phyloP scores from a whole-genome alignment of 1,140 invertebrate species.

The Bradynema listronoti region DNA sequence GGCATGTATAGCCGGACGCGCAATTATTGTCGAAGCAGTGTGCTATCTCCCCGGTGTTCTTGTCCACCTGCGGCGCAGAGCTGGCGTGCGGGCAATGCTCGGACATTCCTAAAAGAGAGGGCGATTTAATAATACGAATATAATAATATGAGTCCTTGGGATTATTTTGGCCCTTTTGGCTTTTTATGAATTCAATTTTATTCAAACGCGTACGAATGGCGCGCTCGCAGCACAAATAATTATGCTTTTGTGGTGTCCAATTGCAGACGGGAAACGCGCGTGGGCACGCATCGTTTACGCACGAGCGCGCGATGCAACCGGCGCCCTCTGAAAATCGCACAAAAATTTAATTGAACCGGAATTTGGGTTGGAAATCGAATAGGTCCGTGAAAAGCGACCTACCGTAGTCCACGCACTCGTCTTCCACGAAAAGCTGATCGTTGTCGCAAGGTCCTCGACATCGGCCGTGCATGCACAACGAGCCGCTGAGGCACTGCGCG shows the following conservation, averaged over 20 bases:
- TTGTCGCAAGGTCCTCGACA: slow-evolving; percentile 38
- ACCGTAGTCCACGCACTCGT: slow-evolving; percentile 37
- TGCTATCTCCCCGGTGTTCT: slow-evolving; percentile 25
- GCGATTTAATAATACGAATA: neutral
- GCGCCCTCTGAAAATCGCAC: slow-evolving; percentile 31
- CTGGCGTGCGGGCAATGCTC: slow-evolving; percentile 30
- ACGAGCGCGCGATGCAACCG: slow-evolving; percentile 30
- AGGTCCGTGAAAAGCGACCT: neutral
- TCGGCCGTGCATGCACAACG: slow-evolving; percentile 30
- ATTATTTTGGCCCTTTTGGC: neutral
- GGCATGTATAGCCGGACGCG: slow-evolving; percentile 6
- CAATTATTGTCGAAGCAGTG: slow-evolving; percentile 23
- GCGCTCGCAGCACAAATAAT: slow-evolving; percentile 39
- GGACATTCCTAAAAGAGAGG: slow-evolving; percentile 9
- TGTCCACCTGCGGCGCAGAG: slow-evolving; percentile 35
- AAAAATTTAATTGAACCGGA: slow-evolving; percentile 1
- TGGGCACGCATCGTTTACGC: slow-evolving; percentile 30
- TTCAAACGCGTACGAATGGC: slow-evolving; percentile 24
- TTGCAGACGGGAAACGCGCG: slow-evolving; percentile 38
- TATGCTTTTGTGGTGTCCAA: slow-evolving; percentile 39
- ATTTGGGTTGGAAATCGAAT: neutral
- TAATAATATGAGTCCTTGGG: neutral
- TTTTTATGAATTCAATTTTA: slow-evolving; percentile 5
- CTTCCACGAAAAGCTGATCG: slow-evolving; percentile 36
- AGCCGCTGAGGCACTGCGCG: slow-evolving; percentile 29